phyloP scores from a whole-genome alignment of 2,797 vertebrate genomes.

The Lophura swinhoii region DNA sequence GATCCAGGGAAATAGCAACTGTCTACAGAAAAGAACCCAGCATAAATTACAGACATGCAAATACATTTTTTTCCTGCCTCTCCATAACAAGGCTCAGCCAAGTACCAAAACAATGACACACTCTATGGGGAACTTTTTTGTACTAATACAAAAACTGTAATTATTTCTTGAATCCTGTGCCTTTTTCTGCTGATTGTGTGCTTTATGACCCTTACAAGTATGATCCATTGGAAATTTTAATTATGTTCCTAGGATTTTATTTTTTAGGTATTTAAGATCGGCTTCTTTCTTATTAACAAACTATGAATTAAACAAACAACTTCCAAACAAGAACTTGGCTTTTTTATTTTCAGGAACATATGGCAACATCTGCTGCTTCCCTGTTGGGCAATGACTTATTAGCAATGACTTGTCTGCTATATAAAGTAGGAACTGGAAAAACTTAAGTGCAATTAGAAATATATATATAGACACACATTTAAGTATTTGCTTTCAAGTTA shows the following conservation, averaged over 20 bases:
- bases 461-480: accelerated
- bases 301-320: neutral
- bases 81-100: neutral
- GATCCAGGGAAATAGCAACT: neutral
- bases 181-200: neutral
- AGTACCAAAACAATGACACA: neutral
- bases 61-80: neutral
- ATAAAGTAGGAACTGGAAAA: neutral
- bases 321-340: neutral
- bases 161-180: neutral
- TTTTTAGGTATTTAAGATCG: neutral
- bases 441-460: neutral
- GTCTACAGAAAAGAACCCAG: neutral
- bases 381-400: neutral
- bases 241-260: neutral
- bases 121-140: neutral
- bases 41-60: neutral
- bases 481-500: neutral
- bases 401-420: neutral
- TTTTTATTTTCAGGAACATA: neutral
- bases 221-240: neutral
- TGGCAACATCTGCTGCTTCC: neutral
- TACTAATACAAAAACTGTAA: neutral
- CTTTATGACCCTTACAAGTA: neutral
- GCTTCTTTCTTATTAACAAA: neutral